Evolutionary conservation across 2,113 vertebrate species (phyloP), one percentile per base, ranked within the genome.

Genomic region (Apaloderma vittatum): DNA sequence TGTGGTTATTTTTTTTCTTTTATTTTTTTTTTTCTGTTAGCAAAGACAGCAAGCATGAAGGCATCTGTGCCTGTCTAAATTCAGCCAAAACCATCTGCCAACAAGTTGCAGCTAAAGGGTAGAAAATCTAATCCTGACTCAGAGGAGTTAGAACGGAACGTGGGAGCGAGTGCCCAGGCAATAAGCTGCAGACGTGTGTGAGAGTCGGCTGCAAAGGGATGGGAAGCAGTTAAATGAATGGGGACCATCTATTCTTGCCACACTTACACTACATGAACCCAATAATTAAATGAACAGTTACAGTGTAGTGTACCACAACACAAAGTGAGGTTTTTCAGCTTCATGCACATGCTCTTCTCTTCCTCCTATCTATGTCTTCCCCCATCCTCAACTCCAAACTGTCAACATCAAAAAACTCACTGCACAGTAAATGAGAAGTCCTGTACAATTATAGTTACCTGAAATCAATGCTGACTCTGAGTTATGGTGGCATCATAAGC

Each of bases 1-100:
- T 51, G 6, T 24, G 29, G 36, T 12, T 43, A 22, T 40, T 52
- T 61, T 48, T 20, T 24, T 16, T 7, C 12, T 11, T 7, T 6
- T 4, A 2, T 9, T 45, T 40, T 36, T 73, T 87, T 86, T 88
- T 72, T 78, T 16, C 43, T 88, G 19, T 91, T 94, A 93, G 75
- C 67, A 93, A 85, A 79, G 87, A 93, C 72, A 79, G 70, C 58
- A 70, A 94, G 49, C 67, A 73, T 68, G 59, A 71, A 95, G 74
- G 57, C 84, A 87, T 96, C 87, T 93, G 75, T 91, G 88, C 49
- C 58, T 93, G 72, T 70, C 93, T 96, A 97, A 90, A 96, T 96
- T 93, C 91, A 97, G 66, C 85, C 67, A 90, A 92, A 96, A 93
- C 95, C 81, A 97, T 97, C 86, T 96, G 79, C 61, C 85, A 94